Evolutionary conservation across 1,140 invertebrate genomes (phyloP), one percentile per base, ranked within the genome.

Genomic region (Idris sp.): DNA sequence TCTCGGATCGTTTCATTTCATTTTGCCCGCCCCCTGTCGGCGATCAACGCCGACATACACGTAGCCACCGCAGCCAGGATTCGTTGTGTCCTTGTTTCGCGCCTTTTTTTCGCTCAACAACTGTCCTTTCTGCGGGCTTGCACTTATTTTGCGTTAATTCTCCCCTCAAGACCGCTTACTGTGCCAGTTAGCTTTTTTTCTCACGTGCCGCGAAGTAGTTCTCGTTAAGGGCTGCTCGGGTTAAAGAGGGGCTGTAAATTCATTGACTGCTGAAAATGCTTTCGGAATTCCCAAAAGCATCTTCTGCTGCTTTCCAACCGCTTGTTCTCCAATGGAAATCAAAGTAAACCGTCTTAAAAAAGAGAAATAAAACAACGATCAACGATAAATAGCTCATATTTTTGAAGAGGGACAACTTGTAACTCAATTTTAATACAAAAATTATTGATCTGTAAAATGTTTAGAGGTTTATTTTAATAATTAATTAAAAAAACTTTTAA

Each of bases 221-320:
- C 81, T 81, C 81, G 82, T 84, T 84, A 84, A 84, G 79, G 78
- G 82, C 76, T 67, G 76, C 69, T 76, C 78, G 69, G 76, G 76
- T 46, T 81, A 81, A 83, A 82, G 76, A 80, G 76, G 78, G 83
- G 82, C 74, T 85, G 84, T 85, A 87, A 87, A 87, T 87, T 87
- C 84, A 86, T 86, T 86, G 83, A 86, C 83, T 80, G 83, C 79
- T 79, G 82, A 86, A 86, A 86, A 85, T 83, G 79, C 81, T 77
- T 75, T 74, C 33, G 65, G 36, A 74, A 78, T 77, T 77, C 64
- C 62, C 68, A 46, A 15, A 75, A 75, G 72, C 72, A 46, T 74
- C 54, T 76, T 76, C 58, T 30, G 43, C 13, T 71, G 43, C 13
- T 71, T 61, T 49, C 11, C 44, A 58, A 15, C 43, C 26, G 54